A percentile compares a stretch with the other conserved stretches of the same genome.
Evolutionary conservation across 2,113 vertebrate species (phyloP).

Genomic region (Seriola aureovittata): DNA sequence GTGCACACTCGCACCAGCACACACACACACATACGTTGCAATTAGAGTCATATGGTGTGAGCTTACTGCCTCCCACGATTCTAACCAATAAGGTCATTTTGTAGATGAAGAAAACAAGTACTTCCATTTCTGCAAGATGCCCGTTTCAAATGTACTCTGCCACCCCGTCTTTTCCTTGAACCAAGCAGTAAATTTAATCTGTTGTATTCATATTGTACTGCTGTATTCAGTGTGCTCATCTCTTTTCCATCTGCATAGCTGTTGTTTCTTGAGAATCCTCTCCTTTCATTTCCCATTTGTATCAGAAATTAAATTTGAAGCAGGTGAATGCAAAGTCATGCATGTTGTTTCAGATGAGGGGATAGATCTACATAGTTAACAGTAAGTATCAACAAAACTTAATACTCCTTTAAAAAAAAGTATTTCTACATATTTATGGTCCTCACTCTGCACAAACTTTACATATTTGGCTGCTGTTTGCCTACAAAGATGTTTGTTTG

Average conservation of each 20-base stretch:
- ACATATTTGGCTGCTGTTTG: conserved; percentile 59
- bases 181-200: conserved; percentile 19
- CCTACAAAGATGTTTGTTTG: conserved; percentile 66
- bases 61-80: conserved; percentile 75
- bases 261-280: neutral
- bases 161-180: conserved; percentile 43
- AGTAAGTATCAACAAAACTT: neutral
- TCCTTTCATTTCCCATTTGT: conserved; percentile 11
- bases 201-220: neutral
- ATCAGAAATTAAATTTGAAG: conserved; percentile 9
- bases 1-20: conserved; percentile 19
- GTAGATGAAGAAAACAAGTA: conserved; percentile 70
- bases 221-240: conserved; percentile 10
- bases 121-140: conserved; percentile 59
- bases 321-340: conserved; percentile 2
- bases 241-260: conserved; percentile 1
- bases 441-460: conserved; percentile 21
- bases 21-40: conserved; percentile 49
- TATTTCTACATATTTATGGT: conserved; percentile 24
- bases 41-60: conserved; percentile 71
- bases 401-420: neutral
- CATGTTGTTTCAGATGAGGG: conserved; percentile 13
- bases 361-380: neutral
- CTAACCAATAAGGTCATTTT: conserved; percentile 73
- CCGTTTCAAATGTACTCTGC: conserved; percentile 33